Base-by-base conservation (phyloP, 2,888 invertebrate genomes). In the Opisthograptis luteolata region DNA sequence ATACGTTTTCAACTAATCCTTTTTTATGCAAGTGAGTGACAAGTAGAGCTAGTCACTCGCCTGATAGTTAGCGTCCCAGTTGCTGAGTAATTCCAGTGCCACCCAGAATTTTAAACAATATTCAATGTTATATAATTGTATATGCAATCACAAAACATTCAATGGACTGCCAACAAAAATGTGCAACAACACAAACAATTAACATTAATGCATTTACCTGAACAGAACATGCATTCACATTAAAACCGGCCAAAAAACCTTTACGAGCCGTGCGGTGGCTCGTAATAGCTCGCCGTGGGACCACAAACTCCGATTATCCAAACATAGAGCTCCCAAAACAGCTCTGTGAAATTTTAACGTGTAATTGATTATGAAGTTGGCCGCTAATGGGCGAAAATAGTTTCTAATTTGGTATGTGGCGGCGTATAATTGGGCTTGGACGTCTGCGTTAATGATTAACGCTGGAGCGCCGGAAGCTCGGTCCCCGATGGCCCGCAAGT, bases 341-440 rank as follows among this genome's bases (percentile, higher is more conserved):
- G 83, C 77, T 73, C 76, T 79, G 83, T 85, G 86, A 85, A 87
- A 88, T 81, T 88, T 86, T 84, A 87, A 82, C 86, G 86, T 84
- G 77, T 87, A 90, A 87, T 89, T 89, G 89, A 89, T 88, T 87
- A 89, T 87, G 88, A 89, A 88, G 88, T 88, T 87, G 85, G 84
- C 79, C 79, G 76, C 82, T 87, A 88, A 88, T 88, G 88, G 88
- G 78, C 76, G 85, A 85, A 87, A 86, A 90, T 89, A 89, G 90
- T 88, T 87, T 87, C 89, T 88, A 90, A 88, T 90, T 88, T 87
- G 81, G 84, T 79, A 75, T 82, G 81, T 76, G 79, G 84, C 25
- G 65, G 75, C 69, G 74, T 68, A 79, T 88, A 87, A 88, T 87
- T 87, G 87, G 84, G 81, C 85, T 82, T 81, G 74, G 78, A 76